Conservation (phyloP, 2,888 invertebrate species). For the Cybosia mesomella region DNA sequence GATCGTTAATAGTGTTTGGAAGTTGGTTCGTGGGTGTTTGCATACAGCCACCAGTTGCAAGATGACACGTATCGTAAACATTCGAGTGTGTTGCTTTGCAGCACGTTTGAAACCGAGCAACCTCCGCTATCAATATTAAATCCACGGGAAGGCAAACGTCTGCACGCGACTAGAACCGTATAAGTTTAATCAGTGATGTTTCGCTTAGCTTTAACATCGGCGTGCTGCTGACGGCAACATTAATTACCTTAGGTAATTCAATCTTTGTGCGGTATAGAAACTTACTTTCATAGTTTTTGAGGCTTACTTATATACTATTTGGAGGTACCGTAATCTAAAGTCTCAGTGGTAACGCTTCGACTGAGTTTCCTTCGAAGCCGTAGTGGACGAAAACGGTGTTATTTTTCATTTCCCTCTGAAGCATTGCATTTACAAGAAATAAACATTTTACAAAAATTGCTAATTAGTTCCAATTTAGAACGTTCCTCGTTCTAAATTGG, state of each 20-base stretch:
- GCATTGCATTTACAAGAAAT: too few species aligned
- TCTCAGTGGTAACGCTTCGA: too few species aligned
- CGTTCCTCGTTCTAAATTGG: too few species aligned
- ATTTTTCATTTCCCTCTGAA: too few species aligned
- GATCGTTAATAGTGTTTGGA: constrained; percentile 27
- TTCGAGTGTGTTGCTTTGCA: constrained; percentile 45
- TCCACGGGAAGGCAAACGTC: constrained; percentile 63
- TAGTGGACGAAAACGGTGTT: too few species aligned
- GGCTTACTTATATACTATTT: too few species aligned
- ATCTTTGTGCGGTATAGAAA: not conserved
- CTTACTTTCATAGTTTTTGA: not conserved
- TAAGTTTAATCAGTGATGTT: constrained; percentile 67
- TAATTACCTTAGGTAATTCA: constrained; percentile 20
- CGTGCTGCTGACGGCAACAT: constrained; percentile 39
- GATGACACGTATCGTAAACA: constrained; percentile 50
- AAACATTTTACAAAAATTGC: too few species aligned
- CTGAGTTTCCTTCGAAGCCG: too few species aligned
- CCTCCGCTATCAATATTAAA: constrained; percentile 78
- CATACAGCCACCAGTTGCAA: constrained; percentile 55
- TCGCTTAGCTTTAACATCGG: constrained; percentile 63
- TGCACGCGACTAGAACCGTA: constrained; percentile 64
- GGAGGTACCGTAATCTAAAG: too few species aligned
- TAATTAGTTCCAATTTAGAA: too few species aligned
- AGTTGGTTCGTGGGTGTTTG: constrained; percentile 32
- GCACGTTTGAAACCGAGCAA: constrained; percentile 38